Conservation (phyloP, 2,113 vertebrate genomes). For the Oncorhynchus clarkii region DNA sequence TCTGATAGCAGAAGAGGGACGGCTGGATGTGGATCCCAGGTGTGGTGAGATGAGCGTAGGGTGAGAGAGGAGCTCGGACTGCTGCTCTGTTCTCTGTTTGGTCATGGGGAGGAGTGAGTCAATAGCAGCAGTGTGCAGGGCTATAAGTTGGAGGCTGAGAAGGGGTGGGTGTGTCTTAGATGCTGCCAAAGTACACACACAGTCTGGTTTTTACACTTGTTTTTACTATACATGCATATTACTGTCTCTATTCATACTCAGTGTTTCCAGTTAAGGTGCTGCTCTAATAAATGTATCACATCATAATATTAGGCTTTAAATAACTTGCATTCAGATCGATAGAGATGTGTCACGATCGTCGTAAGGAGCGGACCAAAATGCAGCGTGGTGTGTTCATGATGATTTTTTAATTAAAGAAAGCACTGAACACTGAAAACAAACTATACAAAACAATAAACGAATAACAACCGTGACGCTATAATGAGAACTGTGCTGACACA, state of each 20-base stretch:
- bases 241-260: background rate
- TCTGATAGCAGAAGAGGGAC: background rate
- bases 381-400: too few species aligned
- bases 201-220: background rate
- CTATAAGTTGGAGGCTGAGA: constrained; percentile 9
- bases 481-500: too few species aligned
- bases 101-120: constrained; percentile 32
- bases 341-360: background rate
- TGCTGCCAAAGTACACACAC: constrained; percentile 25
- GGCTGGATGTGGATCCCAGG: background rate
- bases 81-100: constrained; percentile 10
- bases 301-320: background rate
- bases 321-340: background rate
- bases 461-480: too few species aligned
- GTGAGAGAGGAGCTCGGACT: constrained; percentile 9
- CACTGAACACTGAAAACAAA: too few species aligned
- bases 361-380: too few species aligned
- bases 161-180: constrained; percentile 55
- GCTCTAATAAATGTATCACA: background rate
- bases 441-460: too few species aligned
- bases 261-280: background rate
- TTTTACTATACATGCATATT: constrained; percentile 30
- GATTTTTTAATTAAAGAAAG: too few species aligned
- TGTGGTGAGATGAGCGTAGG: background rate
- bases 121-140: constrained; percentile 33